These are phyloP conservation scores for Lasioglossum zephyrum DNA, from an alignment of 2,888 invertebrate species.

Conservation along the genomic window DNA sequence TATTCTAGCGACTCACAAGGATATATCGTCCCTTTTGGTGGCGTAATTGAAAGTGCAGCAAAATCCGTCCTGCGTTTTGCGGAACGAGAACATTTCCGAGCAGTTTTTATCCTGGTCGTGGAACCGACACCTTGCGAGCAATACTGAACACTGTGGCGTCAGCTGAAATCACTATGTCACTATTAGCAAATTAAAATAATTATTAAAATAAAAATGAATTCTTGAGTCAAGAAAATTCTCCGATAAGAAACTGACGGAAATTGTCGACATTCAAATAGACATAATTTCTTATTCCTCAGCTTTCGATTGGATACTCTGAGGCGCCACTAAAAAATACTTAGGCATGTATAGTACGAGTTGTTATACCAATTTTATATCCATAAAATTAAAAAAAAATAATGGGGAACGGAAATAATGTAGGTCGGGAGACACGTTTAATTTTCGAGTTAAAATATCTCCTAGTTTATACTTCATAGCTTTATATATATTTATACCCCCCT, in stretches of 20 bases:
- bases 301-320: no score
- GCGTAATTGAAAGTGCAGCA: constrained; percentile 87
- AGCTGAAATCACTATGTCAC: constrained; percentile 70
- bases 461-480: no score
- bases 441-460: no score
- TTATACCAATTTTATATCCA: no score
- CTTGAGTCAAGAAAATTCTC: neutral
- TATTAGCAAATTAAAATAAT: neutral
- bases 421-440: no score
- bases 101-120: constrained; percentile 78
- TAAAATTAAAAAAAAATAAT: no score
- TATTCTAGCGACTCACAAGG: constrained; percentile 60
- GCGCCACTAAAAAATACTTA: no score
- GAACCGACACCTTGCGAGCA: constrained; percentile 86
- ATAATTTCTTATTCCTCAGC: neutral
- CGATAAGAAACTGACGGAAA: neutral
- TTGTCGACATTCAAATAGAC: neutral
- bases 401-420: no score
- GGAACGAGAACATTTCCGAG: constrained; percentile 83
- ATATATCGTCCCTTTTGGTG: constrained; percentile 70
- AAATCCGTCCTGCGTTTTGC: constrained; percentile 86
- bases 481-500: no score
- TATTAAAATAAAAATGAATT: neutral
- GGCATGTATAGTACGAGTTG: no score
- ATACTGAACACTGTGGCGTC: constrained; percentile 86